Base-by-base conservation (phyloP, 2,113 vertebrate species). In the Seriola dumerili region DNA sequence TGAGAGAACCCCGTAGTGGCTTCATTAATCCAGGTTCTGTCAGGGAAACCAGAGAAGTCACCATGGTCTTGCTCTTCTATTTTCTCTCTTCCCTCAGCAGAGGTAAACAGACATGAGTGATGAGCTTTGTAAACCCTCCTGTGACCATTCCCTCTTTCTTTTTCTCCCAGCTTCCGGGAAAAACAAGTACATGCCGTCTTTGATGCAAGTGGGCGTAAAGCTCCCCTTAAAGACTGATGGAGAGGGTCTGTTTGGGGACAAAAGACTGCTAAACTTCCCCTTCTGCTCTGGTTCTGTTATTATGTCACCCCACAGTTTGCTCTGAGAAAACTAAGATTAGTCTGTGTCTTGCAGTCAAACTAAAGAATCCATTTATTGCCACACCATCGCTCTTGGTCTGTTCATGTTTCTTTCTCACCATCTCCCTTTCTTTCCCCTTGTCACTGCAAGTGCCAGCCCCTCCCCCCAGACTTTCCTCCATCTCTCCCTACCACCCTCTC, bases 91-190 rank as follows among this genome's bases (percentile, higher is more conserved):
- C 65, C 85, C 88, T 85, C 57, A 55, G 69, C 78, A 82, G 89
- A 89, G 88, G 90, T 91, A 94, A 93, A 95, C 89, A 90, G 83
- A 92, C 92, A 89, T 90, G 88, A 93, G 85, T 78, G 86, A 93
- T 92, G 91, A 88, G 90, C 85, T 88, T 93, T 83, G 88, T 88
- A 89, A 88, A 89, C 72, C 90, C 87, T 92, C 83, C 32, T 40
- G 89, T 87, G 89, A 80, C 88, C 72, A 10, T 80, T 68, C 29
- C 81, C 71, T 68, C 55, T 66, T 75, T 84, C 54, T 80, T 83
- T 80, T 69, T 54, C 57, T 69, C 63, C 14, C n/a, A 19, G 42
- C 77, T 86, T 84, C 89, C 17, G 69, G 58, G 58, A 86, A 86
- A 89, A 94, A 90, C 70, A 93, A 92, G 85, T 79, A 55, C 75